Conservation (phyloP, 2,797 vertebrate genomes). For the Enteromius radiatus region DNA sequence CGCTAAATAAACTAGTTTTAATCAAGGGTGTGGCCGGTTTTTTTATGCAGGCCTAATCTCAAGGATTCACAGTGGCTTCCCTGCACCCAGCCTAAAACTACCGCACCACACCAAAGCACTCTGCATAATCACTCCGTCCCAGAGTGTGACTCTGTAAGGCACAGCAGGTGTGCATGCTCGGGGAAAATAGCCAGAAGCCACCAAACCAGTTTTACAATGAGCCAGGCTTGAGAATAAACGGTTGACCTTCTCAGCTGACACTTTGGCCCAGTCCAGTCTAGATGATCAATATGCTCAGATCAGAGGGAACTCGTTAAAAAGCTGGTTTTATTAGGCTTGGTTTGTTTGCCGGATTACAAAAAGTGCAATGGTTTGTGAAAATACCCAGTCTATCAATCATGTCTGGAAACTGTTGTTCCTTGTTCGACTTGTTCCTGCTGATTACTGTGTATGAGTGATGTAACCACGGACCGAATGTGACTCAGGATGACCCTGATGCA, state of each 20-base stretch:
- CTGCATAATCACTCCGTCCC: slow-evolving; percentile 70
- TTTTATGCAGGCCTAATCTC: slow-evolving; percentile 73
- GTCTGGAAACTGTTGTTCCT: background rate
- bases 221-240: background rate
- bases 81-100: slow-evolving; percentile 74
- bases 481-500: slow-evolving; percentile 31
- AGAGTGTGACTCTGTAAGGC: slow-evolving; percentile 68
- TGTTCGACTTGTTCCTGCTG: slow-evolving; percentile 10
- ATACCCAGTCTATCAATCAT: background rate
- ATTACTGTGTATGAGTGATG: background rate
- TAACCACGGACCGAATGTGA: background rate
- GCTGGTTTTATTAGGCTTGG: background rate
- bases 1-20: slow-evolving; percentile 34
- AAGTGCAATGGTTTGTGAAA: background rate
- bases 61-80: slow-evolving; percentile 77
- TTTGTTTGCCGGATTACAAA: background rate
- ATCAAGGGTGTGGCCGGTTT: slow-evolving; percentile 73
- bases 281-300: background rate
- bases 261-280: background rate
- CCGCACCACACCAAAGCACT: slow-evolving; percentile 66
- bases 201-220: slow-evolving; percentile 6
- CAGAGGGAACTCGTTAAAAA: background rate
- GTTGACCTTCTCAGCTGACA: background rate
- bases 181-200: slow-evolving; percentile 25
- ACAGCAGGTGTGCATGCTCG: slow-evolving; percentile 62